Base-by-base conservation (phyloP, 2,888 invertebrate genomes). In the Globia sparganii region DNA sequence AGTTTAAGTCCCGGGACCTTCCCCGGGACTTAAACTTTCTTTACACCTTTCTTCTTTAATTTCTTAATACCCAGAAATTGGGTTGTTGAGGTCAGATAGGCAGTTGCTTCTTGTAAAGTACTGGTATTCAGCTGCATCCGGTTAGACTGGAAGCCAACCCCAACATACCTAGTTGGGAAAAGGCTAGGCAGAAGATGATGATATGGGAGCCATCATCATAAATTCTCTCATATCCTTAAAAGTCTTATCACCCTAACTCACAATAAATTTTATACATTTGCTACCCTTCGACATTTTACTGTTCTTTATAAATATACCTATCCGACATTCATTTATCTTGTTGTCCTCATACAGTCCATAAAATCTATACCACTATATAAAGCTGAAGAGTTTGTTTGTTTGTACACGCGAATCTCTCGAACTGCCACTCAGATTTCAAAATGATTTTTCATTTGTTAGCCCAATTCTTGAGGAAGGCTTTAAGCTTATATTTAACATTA, bases 161-260 rank as follows among this genome's bases (percentile, higher is more conserved):
- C n/a, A n/a, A n/a, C n/a, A n/a, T n/a, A n/a, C n/a, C n/a, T n/a
- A n/a, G n/a, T n/a, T n/a, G n/a, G n/a, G n/a, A n/a, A n/a, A n/a
- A n/a, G n/a, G n/a, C n/a, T n/a, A n/a, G n/a, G n/a, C n/a, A n/a
- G n/a, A n/a, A n/a, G n/a, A n/a, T n/a, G n/a, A n/a, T n/a, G n/a
- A n/a, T n/a, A n/a, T n/a, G n/a, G 18, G n/a, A 58, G 76, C 28
- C 81, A 75, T 78, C 76, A 78, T 64, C 76, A 78, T 75, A 78
- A 78, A 78, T 81, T 78, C 46, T n/a, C 37, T 6, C 46, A 49
- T 64, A 49, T 75, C 64, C 56, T 28, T 58, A 28, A 73, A 80
- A 64, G 0, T 64, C 31, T 64, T 81, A 81, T 75, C 81, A 18
- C 18, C 13, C 21, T 25, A 15, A 75, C 46, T 3, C 28, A 76